A percentile compares a stretch with the other conserved stretches of the same genome.
These are phyloP conservation scores for Kryptolebias ocellatus DNA, from an alignment of 2,797 vertebrate genomes.

Conservation along the genomic window DNA sequence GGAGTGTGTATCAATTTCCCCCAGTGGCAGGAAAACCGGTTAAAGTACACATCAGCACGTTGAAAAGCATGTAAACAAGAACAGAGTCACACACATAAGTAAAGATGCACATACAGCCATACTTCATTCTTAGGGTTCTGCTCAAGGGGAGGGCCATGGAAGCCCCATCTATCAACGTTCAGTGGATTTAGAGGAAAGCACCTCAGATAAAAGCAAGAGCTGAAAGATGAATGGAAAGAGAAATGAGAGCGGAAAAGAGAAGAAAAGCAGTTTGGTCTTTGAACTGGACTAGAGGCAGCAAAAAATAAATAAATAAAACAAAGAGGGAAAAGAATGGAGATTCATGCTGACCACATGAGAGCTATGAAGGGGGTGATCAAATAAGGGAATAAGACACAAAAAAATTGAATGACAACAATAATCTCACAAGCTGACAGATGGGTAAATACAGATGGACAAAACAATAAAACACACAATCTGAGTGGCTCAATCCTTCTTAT, in stretches of 20 bases:
- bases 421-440: conserved; percentile 67
- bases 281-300: conserved; percentile 5
- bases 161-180: conserved; percentile 69
- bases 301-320: neutral
- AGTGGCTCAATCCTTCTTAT: conserved; percentile 61
- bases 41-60: conserved; percentile 28
- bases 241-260: conserved; percentile 47
- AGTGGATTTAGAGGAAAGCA: conserved; percentile 66
- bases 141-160: conserved; percentile 51
- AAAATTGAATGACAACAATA: conserved; percentile 66
- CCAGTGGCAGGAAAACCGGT: conserved; percentile 29
- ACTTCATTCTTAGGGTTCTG: conserved; percentile 48
- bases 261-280: conserved; percentile 35
- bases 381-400: conserved; percentile 54
- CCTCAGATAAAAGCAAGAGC: conserved; percentile 59
- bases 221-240: conserved; percentile 64
- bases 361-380: conserved; percentile 47
- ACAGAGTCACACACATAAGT: conserved; percentile 18
- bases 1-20: conserved; percentile 39
- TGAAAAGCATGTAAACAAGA: conserved; percentile 40
- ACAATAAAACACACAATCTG: conserved; percentile 60
- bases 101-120: conserved; percentile 31
- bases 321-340: conserved; percentile 16
- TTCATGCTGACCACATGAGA: conserved; percentile 48
- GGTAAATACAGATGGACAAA: conserved; percentile 73